Conservation (phyloP, 2,113 vertebrate genomes). For the Upupa epops region DNA sequence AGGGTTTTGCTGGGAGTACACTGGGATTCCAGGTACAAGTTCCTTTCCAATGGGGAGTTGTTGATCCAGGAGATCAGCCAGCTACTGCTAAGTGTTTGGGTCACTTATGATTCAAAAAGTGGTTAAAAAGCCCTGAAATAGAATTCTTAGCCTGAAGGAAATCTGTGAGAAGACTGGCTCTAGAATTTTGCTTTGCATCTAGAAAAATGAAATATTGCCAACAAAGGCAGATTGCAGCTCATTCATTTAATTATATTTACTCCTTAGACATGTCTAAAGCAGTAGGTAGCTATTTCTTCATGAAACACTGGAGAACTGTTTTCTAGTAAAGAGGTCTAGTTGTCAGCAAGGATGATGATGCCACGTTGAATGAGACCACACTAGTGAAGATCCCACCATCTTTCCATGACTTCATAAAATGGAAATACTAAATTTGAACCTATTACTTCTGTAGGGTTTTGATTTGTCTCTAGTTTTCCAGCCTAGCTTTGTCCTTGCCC, state of each 20-base stretch:
- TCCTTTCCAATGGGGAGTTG: not conserved
- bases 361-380: accelerated
- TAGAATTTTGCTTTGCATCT: not conserved
- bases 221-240: not conserved
- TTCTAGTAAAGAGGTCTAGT: not conserved
- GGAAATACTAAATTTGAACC: not conserved
- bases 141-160: not conserved
- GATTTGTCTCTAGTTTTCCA: not conserved
- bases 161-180: not conserved
- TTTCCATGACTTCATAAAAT: not conserved
- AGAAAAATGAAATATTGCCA: not conserved
- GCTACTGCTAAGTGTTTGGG: not conserved
- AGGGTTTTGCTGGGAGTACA: not conserved
- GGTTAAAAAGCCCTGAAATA: not conserved
- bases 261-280: not conserved
- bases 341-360: not conserved
- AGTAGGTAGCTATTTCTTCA: not conserved
- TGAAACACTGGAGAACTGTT: not conserved
- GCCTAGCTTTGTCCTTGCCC: not conserved
- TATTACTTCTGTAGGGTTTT: not conserved
- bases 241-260: not conserved
- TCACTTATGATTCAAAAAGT: not conserved
- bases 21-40: not conserved
- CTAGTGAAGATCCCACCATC: not conserved
- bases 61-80: not conserved